A percentile compares a stretch with the other conserved stretches of the same genome.
Conservation (phyloP, 2,797 vertebrate species). For the Tenualosa ilisha region DNA sequence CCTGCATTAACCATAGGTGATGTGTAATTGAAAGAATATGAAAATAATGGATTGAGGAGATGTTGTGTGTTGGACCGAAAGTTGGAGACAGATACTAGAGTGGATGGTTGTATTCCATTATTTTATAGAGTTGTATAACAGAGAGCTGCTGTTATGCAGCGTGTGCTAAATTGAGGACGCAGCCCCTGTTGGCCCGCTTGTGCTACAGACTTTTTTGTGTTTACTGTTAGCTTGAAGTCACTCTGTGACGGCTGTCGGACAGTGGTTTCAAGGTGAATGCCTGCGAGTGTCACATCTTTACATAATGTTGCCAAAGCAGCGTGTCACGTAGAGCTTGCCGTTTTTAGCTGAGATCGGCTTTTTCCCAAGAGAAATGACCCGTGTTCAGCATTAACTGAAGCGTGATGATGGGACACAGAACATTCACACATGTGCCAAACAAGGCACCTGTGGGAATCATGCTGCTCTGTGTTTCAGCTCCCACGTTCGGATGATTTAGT, state of each 20-base stretch:
- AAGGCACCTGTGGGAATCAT: conserved; percentile 15
- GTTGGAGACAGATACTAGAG: neutral
- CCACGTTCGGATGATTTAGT: neutral
- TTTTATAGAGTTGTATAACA: too few relatives aligned
- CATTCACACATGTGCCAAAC: conserved; percentile 57
- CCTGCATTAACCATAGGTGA: neutral
- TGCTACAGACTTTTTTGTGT: neutral
- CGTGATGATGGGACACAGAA: conserved; percentile 28
- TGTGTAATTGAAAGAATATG: neutral
- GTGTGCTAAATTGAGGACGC: neutral
- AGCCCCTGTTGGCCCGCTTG: neutral
- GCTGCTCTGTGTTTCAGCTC: neutral
- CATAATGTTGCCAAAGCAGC: conserved; percentile 20
- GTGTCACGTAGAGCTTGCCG: neutral
- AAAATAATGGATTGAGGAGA: neutral
- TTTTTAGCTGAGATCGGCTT: conserved; percentile 39
- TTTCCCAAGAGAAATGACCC: conserved; percentile 49
- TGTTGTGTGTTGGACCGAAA: too few relatives aligned
- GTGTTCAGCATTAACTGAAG: conserved; percentile 31
- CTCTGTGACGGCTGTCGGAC: neutral
- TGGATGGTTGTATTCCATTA: too few relatives aligned
- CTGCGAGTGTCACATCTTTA: conserved; percentile 23
- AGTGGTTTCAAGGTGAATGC: neutral
- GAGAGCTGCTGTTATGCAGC: too few relatives aligned
- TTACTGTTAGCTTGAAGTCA: neutral